Percentiles rank a stretch among this genome's conserved stretches.
Conservation (phyloP, 2,888 invertebrate genomes). For the Linnaemya tessellans region DNA sequence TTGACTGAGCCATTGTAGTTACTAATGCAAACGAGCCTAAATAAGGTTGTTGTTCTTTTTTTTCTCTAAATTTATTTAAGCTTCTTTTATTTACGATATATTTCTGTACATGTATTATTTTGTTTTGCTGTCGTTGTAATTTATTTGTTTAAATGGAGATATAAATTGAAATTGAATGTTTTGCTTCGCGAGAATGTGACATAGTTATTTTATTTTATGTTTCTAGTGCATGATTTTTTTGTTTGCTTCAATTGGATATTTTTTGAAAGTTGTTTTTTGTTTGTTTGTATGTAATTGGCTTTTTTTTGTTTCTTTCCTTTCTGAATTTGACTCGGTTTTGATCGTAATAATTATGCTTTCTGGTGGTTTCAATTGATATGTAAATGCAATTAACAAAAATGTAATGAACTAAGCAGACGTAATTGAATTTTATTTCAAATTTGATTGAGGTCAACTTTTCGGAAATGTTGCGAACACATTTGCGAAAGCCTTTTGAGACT, state of each 20-base stretch:
- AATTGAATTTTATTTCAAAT: constrained; percentile 25
- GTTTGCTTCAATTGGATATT: constrained; percentile 24
- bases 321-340: constrained; percentile 40
- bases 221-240: constrained; percentile 25
- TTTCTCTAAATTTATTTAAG: constrained; percentile 44
- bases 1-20: not conserved
- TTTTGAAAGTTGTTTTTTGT: constrained; percentile 60
- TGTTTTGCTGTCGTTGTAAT: constrained; percentile 13
- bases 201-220: constrained; percentile 55
- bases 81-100: constrained; percentile 45
- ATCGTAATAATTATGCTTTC: constrained; percentile 44
- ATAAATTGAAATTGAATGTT: constrained; percentile 67
- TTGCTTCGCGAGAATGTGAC: constrained; percentile 68
- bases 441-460: constrained; percentile 17
- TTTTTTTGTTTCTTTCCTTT: constrained; percentile 1
- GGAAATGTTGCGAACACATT: not conserved
- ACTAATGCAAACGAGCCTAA: constrained; percentile 12
- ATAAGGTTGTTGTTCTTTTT: constrained; percentile 23
- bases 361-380: constrained; percentile 58
- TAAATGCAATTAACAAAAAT: constrained; percentile 46
- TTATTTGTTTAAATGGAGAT: constrained; percentile 47
- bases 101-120: constrained; percentile 1
- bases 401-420: constrained; percentile 58
- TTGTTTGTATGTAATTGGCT: constrained; percentile 1
- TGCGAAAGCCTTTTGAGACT: not conserved